Evolutionary conservation across 2,888 invertebrate genomes (phyloP), one percentile per base, ranked within the genome.

Genomic region (Caenorhabditis imperialis): DNA sequence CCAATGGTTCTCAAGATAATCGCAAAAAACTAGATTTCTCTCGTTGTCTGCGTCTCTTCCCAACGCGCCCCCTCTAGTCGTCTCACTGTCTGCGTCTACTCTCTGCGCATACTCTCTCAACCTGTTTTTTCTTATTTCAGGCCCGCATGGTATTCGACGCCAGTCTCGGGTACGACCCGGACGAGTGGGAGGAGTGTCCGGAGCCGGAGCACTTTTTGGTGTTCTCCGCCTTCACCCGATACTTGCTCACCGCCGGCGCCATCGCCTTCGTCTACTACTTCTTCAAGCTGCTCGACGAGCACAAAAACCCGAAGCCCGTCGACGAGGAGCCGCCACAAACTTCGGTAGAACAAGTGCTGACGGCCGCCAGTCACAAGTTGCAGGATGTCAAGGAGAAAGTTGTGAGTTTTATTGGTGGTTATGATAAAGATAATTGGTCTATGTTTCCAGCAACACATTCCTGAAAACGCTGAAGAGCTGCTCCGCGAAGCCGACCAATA

Each of bases 161-260:
- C 22, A 75, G 77, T 61, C 82, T 84, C 38, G 84, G 84, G 50
- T 84, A 84, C 71, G 84, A 84, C 61, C 84, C 84, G 44, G 84
- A 84, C 37, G 84, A 84, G 70, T 84, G 84, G 87, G 87, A 87
- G 60, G 86, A 87, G 60, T 87, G 87, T 45, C 76, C 81, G 30
- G 84, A 81, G 37, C 57, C 77, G 38, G 85, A 86, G 58, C 84
- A 87, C 42, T 83, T 85, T 55, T 74, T 87, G 27, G 84, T 82
- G 22, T 82, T 82, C 67, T 73, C 78, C 38, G 71, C 75, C 27
- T 78, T 81, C 57, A 79, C 79, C 14, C 75, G 82, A 16, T 75
- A 85, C 42, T 48, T 83, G 23, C 74, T 87, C 23, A 81, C 85
- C 14, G 60, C 79, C 5, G 69, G 47, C 16, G 85, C 87, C 14